Percentiles rank a stretch among this genome's conserved stretches.
phyloP scores from a whole-genome alignment of 2,797 vertebrate genomes.

The Cichlasoma orientale region DNA sequence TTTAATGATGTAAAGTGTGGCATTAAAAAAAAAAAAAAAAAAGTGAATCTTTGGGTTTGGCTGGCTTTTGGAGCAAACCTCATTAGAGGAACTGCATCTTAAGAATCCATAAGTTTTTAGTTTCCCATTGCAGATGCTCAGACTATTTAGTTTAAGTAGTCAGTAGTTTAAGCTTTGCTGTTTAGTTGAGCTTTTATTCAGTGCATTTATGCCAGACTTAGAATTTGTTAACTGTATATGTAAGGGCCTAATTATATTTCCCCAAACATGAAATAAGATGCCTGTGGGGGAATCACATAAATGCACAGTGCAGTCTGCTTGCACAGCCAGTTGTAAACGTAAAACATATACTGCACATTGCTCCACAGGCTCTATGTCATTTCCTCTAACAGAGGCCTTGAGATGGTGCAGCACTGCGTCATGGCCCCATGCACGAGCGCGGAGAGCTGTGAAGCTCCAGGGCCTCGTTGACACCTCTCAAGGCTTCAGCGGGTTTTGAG shows the following conservation, averaged over 20 bases:
- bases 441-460: slow-evolving; percentile 9
- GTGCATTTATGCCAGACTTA: neutral
- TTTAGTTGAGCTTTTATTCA: neutral
- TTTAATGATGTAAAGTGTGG: neutral
- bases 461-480: slow-evolving; percentile 45
- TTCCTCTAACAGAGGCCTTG: neutral
- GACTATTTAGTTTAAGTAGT: neutral
- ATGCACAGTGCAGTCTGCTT: neutral
- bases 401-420: neutral
- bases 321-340: neutral
- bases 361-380: neutral
- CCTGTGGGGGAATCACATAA: neutral
- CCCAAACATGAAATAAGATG: neutral
- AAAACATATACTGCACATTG: neutral
- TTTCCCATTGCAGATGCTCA: neutral
- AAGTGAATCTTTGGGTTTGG: neutral
- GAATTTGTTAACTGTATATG: neutral
- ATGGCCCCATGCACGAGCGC: neutral
- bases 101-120: neutral
- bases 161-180: neutral
- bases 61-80: neutral
- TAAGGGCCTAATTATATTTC: neutral
- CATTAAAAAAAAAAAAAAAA: neutral
- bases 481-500: slow-evolving; percentile 21
- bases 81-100: neutral